These are phyloP conservation scores for Sphaerolaimus hirsutus DNA, from an alignment of 2,888 invertebrate genomes.

Conservation along the genomic window DNA sequence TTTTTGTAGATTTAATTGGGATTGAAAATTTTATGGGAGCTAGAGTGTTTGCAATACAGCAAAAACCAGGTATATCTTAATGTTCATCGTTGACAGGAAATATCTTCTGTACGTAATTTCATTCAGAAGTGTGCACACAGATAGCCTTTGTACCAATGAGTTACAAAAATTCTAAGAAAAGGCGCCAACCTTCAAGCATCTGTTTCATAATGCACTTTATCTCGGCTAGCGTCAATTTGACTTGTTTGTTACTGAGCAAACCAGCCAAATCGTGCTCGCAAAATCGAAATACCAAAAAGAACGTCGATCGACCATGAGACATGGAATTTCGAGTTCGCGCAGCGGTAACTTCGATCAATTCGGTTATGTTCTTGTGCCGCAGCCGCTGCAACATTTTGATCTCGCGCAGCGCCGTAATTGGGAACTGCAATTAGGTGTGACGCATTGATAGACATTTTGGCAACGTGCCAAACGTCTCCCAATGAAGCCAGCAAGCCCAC, in stretches of 20 bases:
- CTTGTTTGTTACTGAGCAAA: conserved; percentile 68
- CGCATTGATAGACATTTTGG: conserved; percentile 8
- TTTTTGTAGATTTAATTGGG: no score
- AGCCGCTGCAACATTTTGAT: conserved; percentile 76
- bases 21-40: no score
- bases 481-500: background rate
- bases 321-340: no score
- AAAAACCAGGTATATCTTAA: no score
- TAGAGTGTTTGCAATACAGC: no score
- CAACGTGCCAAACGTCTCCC: background rate
- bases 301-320: conserved; percentile 56
- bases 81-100: background rate
- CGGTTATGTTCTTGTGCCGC: conserved; percentile 88
- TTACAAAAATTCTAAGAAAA: background rate
- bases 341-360: conserved; percentile 81
- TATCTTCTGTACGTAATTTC: background rate
- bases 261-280: conserved; percentile 96
- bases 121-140: background rate
- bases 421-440: conserved; percentile 61
- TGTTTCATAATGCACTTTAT: conserved; percentile 81
- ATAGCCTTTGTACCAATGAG: background rate
- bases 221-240: conserved; percentile 82
- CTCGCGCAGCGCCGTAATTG: conserved; percentile 87
- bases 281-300: conserved; percentile 88
- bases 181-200: conserved; percentile 42